phyloP scores from a whole-genome alignment of 2,888 invertebrate species.

The Stenodera caucasica region DNA sequence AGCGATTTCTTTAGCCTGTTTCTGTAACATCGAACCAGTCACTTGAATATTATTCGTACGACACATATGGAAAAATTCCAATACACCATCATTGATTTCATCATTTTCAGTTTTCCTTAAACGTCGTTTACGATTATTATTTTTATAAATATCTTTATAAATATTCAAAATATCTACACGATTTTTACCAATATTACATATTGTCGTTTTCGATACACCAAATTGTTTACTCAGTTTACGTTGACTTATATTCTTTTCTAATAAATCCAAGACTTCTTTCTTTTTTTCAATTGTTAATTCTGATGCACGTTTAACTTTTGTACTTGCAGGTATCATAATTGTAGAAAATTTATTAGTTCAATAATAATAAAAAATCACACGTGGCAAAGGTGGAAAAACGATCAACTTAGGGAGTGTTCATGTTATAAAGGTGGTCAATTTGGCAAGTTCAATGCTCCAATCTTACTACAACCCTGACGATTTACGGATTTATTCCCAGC shows the following conservation, averaged over 20 bases:
- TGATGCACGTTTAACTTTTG: slow-evolving; percentile 4
- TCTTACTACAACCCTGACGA: not conserved
- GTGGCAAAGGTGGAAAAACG: not conserved
- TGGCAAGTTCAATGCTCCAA: not conserved
- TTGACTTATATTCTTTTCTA: not conserved
- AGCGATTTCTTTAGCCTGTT: not conserved
- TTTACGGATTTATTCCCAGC: not conserved
- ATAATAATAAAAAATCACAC: not conserved
- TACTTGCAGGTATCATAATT: not conserved
- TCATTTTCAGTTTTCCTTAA: slow-evolving; percentile 1
- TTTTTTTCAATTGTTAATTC: slow-evolving; percentile 6
- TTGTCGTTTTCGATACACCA: slow-evolving; percentile 4
- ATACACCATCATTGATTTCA: not conserved
- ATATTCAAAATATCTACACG: not conserved
- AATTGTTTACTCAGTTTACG: slow-evolving; percentile 4
- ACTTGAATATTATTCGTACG: not conserved
- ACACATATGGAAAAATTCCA: not conserved
- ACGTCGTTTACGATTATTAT: not conserved
- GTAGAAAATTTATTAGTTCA: not conserved
- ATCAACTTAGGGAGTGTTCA: slow-evolving; percentile 1
- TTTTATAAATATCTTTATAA: slow-evolving; percentile 1
- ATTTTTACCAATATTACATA: slow-evolving; percentile 2
- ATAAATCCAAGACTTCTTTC: not conserved
- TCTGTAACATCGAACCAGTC: not conserved
- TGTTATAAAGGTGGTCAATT: slow-evolving; percentile 6